Conservation (phyloP, 2,113 vertebrate species). For the Tachycineta bicolor region DNA sequence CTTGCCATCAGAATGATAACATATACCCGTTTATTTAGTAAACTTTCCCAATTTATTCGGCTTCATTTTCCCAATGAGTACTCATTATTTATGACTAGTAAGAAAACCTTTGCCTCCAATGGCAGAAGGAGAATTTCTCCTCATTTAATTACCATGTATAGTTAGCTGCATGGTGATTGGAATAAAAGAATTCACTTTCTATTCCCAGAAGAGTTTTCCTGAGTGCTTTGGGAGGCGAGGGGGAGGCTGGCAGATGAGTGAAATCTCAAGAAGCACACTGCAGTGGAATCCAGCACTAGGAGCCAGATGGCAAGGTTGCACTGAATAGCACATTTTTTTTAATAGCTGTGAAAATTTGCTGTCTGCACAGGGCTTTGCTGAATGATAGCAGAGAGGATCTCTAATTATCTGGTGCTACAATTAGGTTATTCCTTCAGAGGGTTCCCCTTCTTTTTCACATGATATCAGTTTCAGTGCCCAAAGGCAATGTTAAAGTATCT, state of each 20-base stretch:
- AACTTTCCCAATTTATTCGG: neutral
- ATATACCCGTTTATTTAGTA: slow-evolving; percentile 46
- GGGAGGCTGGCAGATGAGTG: slow-evolving; percentile 66
- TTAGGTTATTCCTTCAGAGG: slow-evolving; percentile 53
- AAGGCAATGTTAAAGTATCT: slow-evolving; percentile 23
- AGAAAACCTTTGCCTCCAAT: slow-evolving; percentile 70
- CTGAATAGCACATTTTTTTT: slow-evolving; percentile 68
- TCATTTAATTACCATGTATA: slow-evolving; percentile 75
- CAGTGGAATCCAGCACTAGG: slow-evolving; percentile 55
- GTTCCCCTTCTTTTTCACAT: slow-evolving; percentile 18
- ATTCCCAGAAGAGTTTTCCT: slow-evolving; percentile 75
- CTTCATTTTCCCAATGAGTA: slow-evolving; percentile 7
- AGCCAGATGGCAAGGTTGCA: slow-evolving; percentile 72
- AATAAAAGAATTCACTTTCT: slow-evolving; percentile 73
- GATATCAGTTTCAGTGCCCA: neutral
- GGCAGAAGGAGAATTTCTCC: slow-evolving; percentile 67
- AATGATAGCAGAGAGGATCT: slow-evolving; percentile 55
- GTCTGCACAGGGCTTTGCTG: slow-evolving; percentile 64
- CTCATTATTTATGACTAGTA: slow-evolving; percentile 68
- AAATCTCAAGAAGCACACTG: slow-evolving; percentile 61
- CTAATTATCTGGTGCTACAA: slow-evolving; percentile 49
- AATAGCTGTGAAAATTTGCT: slow-evolving; percentile 70
- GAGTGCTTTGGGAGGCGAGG: slow-evolving; percentile 66
- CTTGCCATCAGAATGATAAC: neutral
- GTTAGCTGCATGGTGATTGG: slow-evolving; percentile 64